A percentile compares a stretch with the other conserved stretches of the same genome.
These are phyloP conservation scores for Penaeus japonicus DNA, from an alignment of 1,140 invertebrate genomes.

Conservation along the genomic window DNA sequence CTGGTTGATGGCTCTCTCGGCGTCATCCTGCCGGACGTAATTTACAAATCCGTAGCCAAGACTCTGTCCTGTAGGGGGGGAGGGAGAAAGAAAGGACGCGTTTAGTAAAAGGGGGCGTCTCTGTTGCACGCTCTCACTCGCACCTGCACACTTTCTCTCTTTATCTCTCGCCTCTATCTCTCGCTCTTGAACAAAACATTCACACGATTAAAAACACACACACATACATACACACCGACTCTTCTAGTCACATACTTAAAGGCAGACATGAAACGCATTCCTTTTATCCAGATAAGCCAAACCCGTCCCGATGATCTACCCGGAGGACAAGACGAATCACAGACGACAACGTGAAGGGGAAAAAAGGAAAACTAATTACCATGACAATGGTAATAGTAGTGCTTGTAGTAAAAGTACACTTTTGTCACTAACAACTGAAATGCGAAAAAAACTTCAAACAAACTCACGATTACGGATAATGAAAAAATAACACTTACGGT, in stretches of 20 bases:
- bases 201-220: neutral
- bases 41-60: conserved; percentile 99
- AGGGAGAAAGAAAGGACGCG: neutral
- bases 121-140: neutral
- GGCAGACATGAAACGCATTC: neutral
- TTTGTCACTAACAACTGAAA: too few relatives aligned
- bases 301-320: too few relatives aligned
- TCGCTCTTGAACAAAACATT: neutral
- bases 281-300: too few relatives aligned
- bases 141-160: neutral
- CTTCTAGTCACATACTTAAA: neutral
- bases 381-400: too few relatives aligned
- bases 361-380: too few relatives aligned
- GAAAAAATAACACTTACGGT: too few relatives aligned
- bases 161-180: neutral
- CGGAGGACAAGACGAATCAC: too few relatives aligned
- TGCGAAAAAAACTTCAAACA: too few relatives aligned
- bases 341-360: too few relatives aligned
- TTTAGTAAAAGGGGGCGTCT: neutral
- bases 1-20: conserved; percentile 96
- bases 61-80: conserved; percentile 86
- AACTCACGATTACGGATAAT: too few relatives aligned
- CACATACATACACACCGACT: neutral
- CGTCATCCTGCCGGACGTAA: conserved; percentile 95
- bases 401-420: too few relatives aligned